Base-by-base conservation (phyloP, 2,888 invertebrate species). In the Autographa gamma region DNA sequence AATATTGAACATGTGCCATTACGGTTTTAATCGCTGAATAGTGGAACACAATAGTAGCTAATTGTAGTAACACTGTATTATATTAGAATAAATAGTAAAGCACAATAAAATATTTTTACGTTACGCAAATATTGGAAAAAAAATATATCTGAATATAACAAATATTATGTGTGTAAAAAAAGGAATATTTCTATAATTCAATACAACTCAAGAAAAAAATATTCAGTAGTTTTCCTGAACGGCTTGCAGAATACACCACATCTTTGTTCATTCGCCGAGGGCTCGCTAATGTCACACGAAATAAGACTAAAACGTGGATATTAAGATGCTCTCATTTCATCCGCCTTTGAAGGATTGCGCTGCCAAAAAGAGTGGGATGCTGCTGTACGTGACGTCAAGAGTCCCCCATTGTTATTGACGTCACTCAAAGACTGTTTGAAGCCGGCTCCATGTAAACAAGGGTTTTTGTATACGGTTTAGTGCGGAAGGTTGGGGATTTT, bases 281-380 rank as follows among this genome's bases (percentile, higher is more conserved):
- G 86, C 86, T 88, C 87, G 89, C 88, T 93, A 93, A 93, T 93
- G 93, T 93, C 92, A 92, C 91, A 87, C 90, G 88, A 93, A 95
- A 95, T 94, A 94, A 94, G 93, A 93, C 90, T 93, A 93, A 93
- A 95, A 94, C 92, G 90, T 89, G 91, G 88, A 92, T 94, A 94
- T 93, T 93, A 94, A 94, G 94, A 93, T 91, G 92, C 93, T 76
- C 77, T 80, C 77, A 76, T 77, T 77, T 77, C 93, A 93, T 93
- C 81, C 79, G 89, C 91, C 91, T 95, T 94, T 94, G 93, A 94
- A 90, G 92, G 88, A 90, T 90, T 88, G 86, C 86, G 76, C 82
- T 85, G 88, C 92, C 92, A 84, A 93, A 93, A 93, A 92, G 93
- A 92, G 91, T 90, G 85, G 85, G 81, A 90, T 89, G 89, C 87